Evolutionary conservation across 2,113 vertebrate genomes (phyloP).

Genomic region (Melospiza georgiana): DNA sequence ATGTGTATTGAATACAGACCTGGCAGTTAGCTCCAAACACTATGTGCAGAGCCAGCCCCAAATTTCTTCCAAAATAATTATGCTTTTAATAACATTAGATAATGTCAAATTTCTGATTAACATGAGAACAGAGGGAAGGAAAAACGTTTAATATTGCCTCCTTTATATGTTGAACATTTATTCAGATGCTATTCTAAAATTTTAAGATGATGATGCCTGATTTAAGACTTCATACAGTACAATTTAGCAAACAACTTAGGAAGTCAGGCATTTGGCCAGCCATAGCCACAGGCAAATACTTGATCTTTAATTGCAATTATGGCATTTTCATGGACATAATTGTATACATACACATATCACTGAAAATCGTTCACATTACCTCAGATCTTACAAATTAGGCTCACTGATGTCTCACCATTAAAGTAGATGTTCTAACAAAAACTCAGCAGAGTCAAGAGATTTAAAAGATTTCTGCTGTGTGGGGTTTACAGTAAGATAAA

Average conservation of each 20-base stretch:
- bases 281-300: background rate
- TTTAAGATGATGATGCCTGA: background rate
- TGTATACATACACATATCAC: background rate
- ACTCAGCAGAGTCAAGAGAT: background rate
- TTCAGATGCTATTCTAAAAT: background rate
- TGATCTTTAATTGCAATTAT: background rate
- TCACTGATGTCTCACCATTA: background rate
- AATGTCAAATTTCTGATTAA: background rate
- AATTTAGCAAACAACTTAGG: background rate
- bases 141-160: background rate
- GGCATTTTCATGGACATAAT: background rate
- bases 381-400: background rate
- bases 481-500: background rate
- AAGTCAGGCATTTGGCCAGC: background rate
- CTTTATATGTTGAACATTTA: background rate
- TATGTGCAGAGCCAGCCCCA: background rate
- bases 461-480: background rate
- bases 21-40: background rate
- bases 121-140: background rate
- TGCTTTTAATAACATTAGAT: background rate
- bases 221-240: background rate
- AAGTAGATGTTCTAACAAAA: background rate
- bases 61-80: background rate
- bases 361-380: background rate
- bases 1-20: background rate